Conservation (phyloP, 2,888 invertebrate species). For the Cordilura impudica region DNA sequence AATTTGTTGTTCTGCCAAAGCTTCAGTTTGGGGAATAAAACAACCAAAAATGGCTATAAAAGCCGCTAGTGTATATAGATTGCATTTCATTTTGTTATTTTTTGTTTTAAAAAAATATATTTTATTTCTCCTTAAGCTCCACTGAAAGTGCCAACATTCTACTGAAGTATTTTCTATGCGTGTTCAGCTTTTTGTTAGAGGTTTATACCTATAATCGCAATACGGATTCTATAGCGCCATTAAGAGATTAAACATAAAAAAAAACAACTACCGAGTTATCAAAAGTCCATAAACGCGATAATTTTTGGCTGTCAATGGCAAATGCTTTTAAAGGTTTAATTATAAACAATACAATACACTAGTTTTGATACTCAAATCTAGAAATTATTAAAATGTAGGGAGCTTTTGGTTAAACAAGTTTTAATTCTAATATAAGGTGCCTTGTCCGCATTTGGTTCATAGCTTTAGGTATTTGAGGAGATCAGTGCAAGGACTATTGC, state of each 20-base stretch:
- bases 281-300: background rate
- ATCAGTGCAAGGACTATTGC: too few relatives aligned
- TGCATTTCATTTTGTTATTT: slow-evolving; percentile 33
- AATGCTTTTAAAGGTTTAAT: background rate
- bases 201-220: slow-evolving; percentile 1
- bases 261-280: background rate
- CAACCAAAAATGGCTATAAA: slow-evolving; percentile 19
- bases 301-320: background rate
- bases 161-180: slow-evolving; percentile 21
- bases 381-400: too few relatives aligned
- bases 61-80: background rate
- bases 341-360: background rate
- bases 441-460: too few relatives aligned
- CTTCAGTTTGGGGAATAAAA: slow-evolving; percentile 54
- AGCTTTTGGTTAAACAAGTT: too few relatives aligned
- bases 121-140: background rate
- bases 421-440: too few relatives aligned
- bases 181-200: slow-evolving; percentile 2
- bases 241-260: slow-evolving; percentile 10
- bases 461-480: too few relatives aligned
- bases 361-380: too few relatives aligned
- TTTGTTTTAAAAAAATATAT: background rate
- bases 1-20: slow-evolving; percentile 66
- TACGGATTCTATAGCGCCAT: background rate
- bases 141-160: background rate